A percentile compares a stretch with the other conserved stretches of the same genome.
These are phyloP conservation scores for Drosophila simulans DNA, from an alignment of 1,140 invertebrate genomes.

Conservation along the genomic window DNA sequence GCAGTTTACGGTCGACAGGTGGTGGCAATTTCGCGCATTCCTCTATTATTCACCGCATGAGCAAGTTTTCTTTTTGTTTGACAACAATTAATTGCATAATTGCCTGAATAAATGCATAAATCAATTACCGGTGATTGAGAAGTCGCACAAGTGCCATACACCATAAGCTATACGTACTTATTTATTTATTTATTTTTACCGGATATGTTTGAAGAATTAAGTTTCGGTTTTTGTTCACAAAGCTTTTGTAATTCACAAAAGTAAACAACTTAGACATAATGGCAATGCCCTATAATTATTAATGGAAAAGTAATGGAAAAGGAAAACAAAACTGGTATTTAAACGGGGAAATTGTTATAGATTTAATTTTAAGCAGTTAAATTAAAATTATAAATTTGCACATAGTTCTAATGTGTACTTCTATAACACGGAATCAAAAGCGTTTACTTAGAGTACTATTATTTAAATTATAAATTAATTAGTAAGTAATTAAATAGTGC, in stretches of 20 bases:
- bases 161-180: slow-evolving; percentile 22
- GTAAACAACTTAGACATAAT: slow-evolving; percentile 29
- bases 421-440: neutral
- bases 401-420: neutral
- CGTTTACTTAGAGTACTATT: neutral
- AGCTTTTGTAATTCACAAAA: slow-evolving; percentile 4
- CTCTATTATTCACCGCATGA: slow-evolving; percentile 38
- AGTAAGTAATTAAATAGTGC: neutral
- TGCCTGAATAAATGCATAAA: slow-evolving; percentile 75
- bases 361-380: neutral
- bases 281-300: slow-evolving; percentile 44
- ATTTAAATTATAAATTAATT: neutral
- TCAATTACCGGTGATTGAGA: slow-evolving; percentile 42
- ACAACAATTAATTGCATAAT: slow-evolving; percentile 77
- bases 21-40: slow-evolving; percentile 69
- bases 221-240: slow-evolving; percentile 19
- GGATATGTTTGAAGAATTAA: slow-evolving; percentile 53
- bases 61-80: slow-evolving; percentile 70
- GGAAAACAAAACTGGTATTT: slow-evolving; percentile 18
- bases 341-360: slow-evolving; percentile 9
- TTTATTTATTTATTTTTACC: slow-evolving; percentile 61
- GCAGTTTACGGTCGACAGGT: slow-evolving; percentile 52
- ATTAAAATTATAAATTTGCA: too few relatives aligned
- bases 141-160: slow-evolving; percentile 35
- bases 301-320: neutral